Conservation (phyloP, 2,888 invertebrate genomes). For the Labia minor region DNA sequence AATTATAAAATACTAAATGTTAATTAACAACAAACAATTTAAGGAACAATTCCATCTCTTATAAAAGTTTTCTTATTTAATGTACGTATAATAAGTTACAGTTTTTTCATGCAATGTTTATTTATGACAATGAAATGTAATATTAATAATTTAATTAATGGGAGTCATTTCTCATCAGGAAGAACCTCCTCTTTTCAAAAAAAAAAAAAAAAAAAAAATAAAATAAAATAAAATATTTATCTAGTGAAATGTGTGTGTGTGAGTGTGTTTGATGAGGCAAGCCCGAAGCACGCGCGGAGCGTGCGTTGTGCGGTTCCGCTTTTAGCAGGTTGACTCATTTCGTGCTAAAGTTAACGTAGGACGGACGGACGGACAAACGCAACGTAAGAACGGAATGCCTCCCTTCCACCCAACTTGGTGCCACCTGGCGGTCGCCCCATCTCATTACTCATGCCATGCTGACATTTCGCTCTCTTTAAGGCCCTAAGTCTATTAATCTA, state of each 20-base stretch:
- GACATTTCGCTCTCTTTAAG: slow-evolving; percentile 1
- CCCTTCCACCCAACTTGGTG: not conserved
- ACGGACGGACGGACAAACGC: not conserved
- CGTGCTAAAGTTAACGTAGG: slow-evolving; percentile 5
- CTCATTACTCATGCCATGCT: not conserved
- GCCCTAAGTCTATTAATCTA: too few species aligned
- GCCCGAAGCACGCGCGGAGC: not conserved
- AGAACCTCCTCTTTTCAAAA: too few species aligned
- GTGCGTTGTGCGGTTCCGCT: not conserved
- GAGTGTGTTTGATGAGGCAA: not conserved
- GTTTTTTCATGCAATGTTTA: too few species aligned
- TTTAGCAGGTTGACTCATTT: slow-evolving; percentile 5
- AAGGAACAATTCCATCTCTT: too few species aligned
- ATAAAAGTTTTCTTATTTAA: too few species aligned
- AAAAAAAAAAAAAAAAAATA: too few species aligned
- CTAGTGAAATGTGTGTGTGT: not conserved
- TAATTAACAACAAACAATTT: too few species aligned
- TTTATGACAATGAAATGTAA: too few species aligned
- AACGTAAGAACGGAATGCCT: not conserved
- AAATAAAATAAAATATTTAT: not conserved
- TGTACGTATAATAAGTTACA: too few species aligned
- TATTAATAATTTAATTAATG: too few species aligned
- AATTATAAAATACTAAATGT: too few species aligned
- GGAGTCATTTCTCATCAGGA: too few species aligned
- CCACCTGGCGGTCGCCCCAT: not conserved